phyloP scores from a whole-genome alignment of 2,797 vertebrate species.

The Notolabrus celidotus region DNA sequence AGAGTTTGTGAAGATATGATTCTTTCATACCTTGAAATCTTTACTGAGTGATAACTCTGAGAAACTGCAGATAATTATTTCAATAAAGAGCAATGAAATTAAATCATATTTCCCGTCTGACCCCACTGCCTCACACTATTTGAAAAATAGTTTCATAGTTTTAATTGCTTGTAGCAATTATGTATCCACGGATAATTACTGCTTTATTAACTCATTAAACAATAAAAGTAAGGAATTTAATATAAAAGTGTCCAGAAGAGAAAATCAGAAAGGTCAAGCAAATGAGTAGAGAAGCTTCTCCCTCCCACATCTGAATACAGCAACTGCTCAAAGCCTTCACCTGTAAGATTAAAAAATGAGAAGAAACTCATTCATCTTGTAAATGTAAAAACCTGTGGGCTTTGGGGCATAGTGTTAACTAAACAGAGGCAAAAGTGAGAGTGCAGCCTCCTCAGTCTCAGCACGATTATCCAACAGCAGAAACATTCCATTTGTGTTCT shows the following conservation, averaged over 20 bases:
- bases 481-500: constrained; percentile 37
- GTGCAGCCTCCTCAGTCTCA: too few species aligned
- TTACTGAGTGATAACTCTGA: constrained; percentile 37
- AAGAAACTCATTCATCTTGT: constrained; percentile 14
- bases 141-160: constrained; percentile 63
- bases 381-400: constrained; percentile 31
- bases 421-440: constrained; percentile 4
- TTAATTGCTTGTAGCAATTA: constrained; percentile 74
- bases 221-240: constrained; percentile 60
- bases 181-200: constrained; percentile 63
- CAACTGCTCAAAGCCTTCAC: constrained; percentile 6
- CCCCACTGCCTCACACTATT: constrained; percentile 50
- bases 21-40: background rate
- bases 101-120: constrained; percentile 71
- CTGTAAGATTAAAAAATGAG: constrained; percentile 22
- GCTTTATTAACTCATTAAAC: constrained; percentile 59
- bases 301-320: constrained; percentile 9
- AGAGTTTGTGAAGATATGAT: background rate
- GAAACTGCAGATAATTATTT: constrained; percentile 53
- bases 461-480: too few species aligned
- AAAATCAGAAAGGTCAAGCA: constrained; percentile 34
- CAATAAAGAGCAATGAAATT: constrained; percentile 72
- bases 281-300: constrained; percentile 27
- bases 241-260: constrained; percentile 43
- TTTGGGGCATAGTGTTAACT: background rate